Percentiles rank a stretch among this genome's conserved stretches.
Evolutionary conservation across 2,113 vertebrate species (phyloP).

Genomic region (Apodemus sylvaticus): DNA sequence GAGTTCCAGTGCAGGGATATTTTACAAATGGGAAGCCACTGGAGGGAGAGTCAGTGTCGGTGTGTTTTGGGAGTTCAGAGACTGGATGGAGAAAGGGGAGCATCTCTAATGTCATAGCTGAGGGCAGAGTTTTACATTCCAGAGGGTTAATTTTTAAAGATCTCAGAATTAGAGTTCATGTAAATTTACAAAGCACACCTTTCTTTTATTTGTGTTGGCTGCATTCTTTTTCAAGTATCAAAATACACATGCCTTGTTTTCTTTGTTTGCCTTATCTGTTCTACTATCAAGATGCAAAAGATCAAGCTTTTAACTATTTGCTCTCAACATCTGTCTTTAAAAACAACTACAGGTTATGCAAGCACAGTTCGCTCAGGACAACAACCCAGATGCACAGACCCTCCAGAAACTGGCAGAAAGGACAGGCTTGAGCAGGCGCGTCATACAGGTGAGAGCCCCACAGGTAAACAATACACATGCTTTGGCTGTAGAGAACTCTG

Average conservation of each 20-base stretch:
- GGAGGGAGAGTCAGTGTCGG: background rate
- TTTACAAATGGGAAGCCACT: background rate
- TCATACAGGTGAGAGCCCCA: slow-evolving; percentile 93
- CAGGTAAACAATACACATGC: no score
- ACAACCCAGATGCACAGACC: slow-evolving; percentile 98
- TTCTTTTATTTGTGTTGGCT: background rate
- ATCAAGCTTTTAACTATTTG: slow-evolving; percentile 17
- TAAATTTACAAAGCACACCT: background rate
- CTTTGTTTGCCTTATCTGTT: background rate
- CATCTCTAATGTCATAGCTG: background rate
- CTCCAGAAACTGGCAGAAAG: slow-evolving; percentile 98
- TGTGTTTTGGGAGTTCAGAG: background rate
- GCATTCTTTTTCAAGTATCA: background rate
- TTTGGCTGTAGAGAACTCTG: background rate
- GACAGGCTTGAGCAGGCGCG: slow-evolving; percentile 97
- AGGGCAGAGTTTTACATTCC: background rate
- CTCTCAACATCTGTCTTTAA: slow-evolving; percentile 10
- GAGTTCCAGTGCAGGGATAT: background rate
- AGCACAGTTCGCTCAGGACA: slow-evolving; percentile 99
- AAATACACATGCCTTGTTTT: background rate
- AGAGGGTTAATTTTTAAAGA: background rate
- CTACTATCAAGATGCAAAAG: background rate
- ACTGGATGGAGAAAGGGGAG: background rate
- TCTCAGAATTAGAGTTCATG: background rate
- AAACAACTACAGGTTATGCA: slow-evolving; percentile 94